Conservation (phyloP, 1,140 invertebrate genomes). For the Metaphire vulgaris region DNA sequence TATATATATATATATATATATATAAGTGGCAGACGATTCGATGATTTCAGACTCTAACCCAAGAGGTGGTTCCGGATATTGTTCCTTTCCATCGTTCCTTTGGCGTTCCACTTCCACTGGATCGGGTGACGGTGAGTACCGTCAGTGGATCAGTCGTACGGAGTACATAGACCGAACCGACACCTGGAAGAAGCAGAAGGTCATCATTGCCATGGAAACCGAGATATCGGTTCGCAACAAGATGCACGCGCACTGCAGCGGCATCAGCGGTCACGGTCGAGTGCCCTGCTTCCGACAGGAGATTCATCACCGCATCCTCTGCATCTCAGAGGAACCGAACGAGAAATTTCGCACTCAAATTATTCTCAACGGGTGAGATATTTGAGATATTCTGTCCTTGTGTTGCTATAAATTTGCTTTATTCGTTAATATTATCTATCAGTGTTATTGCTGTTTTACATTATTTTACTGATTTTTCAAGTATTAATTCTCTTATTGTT, state of each 20-base stretch:
- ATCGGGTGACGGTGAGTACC: background rate
- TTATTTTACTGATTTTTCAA: too few relatives aligned
- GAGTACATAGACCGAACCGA: slow-evolving; percentile 3
- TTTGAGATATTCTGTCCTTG: too few relatives aligned
- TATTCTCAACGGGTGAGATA: slow-evolving; percentile 3
- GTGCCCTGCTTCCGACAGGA: slow-evolving; percentile 27
- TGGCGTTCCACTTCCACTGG: background rate
- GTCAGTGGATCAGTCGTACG: slow-evolving; percentile 23
- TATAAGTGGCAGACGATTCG: background rate
- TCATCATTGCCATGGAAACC: slow-evolving; percentile 8
- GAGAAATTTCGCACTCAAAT: slow-evolving; percentile 22
- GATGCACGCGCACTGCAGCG: background rate
- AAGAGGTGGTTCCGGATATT: background rate
- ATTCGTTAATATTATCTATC: too few relatives aligned
- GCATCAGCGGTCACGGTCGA: background rate
- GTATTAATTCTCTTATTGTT: too few relatives aligned
- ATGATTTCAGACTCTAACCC: background rate
- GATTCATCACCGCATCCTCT: slow-evolving; percentile 21
- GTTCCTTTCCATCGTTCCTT: background rate
- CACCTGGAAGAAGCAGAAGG: slow-evolving; percentile 23
- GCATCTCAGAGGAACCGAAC: slow-evolving; percentile 24
- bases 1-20: background rate
- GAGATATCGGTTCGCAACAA: slow-evolving; percentile 19
- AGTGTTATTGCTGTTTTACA: too few relatives aligned
- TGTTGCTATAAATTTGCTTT: too few relatives aligned